Evolutionary conservation across 2,888 invertebrate genomes (phyloP).

Genomic region (Nasonia oneida): DNA sequence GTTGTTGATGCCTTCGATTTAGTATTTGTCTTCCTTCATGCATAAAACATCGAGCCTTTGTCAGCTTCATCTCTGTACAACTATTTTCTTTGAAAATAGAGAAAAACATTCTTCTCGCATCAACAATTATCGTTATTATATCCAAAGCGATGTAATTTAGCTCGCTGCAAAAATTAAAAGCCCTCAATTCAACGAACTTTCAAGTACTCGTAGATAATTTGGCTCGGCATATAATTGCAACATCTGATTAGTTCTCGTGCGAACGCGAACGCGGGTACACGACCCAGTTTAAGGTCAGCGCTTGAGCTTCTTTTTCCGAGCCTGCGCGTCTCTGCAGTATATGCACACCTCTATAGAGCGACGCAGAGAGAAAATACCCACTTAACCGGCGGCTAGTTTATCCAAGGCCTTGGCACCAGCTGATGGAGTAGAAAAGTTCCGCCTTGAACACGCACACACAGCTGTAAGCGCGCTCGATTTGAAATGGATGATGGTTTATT

Average conservation of each 20-base stretch:
- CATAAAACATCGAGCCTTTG: no score
- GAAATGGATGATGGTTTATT: neutral
- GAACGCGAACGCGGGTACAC: neutral
- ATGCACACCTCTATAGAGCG: neutral
- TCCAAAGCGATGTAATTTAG: neutral
- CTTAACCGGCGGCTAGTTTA: neutral
- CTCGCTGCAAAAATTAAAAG: neutral
- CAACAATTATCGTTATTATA: no score
- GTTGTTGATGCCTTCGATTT: neutral
- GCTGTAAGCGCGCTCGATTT: neutral
- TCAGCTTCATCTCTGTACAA: no score
- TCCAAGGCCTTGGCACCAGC: slow-evolving; percentile 46
- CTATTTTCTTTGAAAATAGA: neutral
- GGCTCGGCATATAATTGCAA: slow-evolving; percentile 1
- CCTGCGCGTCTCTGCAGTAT: neutral
- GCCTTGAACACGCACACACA: neutral
- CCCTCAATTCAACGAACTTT: neutral
- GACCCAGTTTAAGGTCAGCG: slow-evolving; percentile 38
- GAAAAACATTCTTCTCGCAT: neutral
- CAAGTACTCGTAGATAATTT: neutral
- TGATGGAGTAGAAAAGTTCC: slow-evolving; percentile 39
- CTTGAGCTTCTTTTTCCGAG: slow-evolving; percentile 1
- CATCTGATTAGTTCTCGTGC: slow-evolving; percentile 19
- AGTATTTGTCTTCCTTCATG: no score
- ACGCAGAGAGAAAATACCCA: neutral